These are phyloP conservation scores for Clarias macrocephalus DNA, from an alignment of 2,113 vertebrate species.

Conservation along the genomic window DNA sequence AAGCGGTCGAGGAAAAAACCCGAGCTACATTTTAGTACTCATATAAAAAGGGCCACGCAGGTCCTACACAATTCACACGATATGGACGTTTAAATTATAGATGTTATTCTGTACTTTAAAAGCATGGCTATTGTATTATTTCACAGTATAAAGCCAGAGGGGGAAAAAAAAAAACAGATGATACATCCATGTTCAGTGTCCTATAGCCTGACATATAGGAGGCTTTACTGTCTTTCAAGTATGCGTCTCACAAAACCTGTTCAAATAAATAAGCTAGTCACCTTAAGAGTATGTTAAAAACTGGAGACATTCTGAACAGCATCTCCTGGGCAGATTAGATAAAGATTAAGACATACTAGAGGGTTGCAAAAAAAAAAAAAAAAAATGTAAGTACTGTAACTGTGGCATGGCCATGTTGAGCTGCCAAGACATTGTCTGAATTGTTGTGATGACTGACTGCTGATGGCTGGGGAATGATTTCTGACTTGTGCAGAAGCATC, in stretches of 20 bases:
- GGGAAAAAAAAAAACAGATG: not conserved
- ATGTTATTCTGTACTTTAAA: not conserved
- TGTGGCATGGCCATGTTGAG: not conserved
- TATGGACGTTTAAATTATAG: not conserved
- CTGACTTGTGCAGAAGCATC: constrained; percentile 2
- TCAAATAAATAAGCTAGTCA: no score
- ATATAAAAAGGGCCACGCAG: not conserved
- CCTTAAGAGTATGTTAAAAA: not conserved
- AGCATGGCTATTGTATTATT: not conserved
- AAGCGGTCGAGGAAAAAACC: not conserved
- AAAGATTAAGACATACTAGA: not conserved
- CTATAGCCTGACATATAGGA: not conserved
- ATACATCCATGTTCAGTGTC: not conserved
- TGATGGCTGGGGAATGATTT: constrained; percentile 8
- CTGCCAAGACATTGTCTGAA: not conserved
- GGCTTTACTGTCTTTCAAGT: no score
- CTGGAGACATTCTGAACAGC: not conserved
- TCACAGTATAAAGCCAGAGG: not conserved
- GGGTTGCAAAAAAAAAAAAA: not conserved
- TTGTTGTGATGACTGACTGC: constrained; percentile 9
- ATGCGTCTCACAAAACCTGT: no score
- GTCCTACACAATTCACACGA: not conserved
- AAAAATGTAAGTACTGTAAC: not conserved
- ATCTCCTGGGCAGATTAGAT: not conserved
- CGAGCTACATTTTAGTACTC: not conserved